Base-by-base conservation (phyloP, 2,888 invertebrate species). In the Noctua janthina region DNA sequence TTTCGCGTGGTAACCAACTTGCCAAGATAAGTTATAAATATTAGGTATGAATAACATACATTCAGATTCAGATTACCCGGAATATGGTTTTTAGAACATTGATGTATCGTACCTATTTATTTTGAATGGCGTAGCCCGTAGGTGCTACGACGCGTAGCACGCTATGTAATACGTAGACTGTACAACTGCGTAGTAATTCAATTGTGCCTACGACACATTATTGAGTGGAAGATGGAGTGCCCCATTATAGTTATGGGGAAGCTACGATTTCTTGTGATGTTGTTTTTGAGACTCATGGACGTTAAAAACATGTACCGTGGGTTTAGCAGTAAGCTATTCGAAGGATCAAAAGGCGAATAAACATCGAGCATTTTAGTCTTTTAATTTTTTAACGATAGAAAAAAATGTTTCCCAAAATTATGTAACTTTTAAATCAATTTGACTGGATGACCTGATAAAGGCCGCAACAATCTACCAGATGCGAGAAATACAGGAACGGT, bases 11-110 rank as follows among this genome's bases (percentile, higher is more conserved):
- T 35, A 68, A 66, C 75, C 59, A 75, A 78, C 74, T 79, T 85
- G 62, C 72, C 51, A 75, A 75, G 43, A 75, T 80, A 83, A 68
- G 74, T 78, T 83, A 62, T 69, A 81, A 79, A 84, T 76, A 54
- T 66, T 39, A 68, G 67, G 78, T 75, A 74, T 54, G 46, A 68
- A 75, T 54, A 87, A 59, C 64, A 54, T 66, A 23, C 13, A 74
- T 70, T n/a, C 35, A 17, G 17, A 74, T 70, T n/a, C 17, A 54
- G 66, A 78, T 78, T 69, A 86, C 17, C 23, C 17, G 11, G 64
- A 4, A n/a, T 74, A 72, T 35, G 7, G n/a, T 62, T 73, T 49
- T 56, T 46, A 29, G 23, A 70, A 74, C 1, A 73, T 64, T 64
- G n/a, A 35, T 1, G 15, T 15, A 43, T 3, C 43, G 39, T 39